Evolutionary conservation across 2,113 vertebrate genomes (phyloP).

Genomic region (Empidonax alnorum): DNA sequence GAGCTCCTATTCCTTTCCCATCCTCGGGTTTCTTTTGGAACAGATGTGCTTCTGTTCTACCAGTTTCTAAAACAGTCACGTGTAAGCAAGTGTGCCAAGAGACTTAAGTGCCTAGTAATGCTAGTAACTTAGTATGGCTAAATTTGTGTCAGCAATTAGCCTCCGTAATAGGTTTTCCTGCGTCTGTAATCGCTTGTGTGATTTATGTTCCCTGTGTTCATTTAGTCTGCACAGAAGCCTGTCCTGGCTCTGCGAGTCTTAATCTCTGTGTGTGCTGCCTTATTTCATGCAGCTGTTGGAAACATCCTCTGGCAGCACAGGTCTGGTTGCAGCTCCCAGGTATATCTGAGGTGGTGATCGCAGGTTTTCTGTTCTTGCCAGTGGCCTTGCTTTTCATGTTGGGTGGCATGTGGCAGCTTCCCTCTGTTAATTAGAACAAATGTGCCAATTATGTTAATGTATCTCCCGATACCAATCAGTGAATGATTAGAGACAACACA

Average conservation of each 20-base stretch:
- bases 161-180: conserved; percentile 82
- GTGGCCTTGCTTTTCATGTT: conserved; percentile 75
- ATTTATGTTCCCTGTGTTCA: conserved; percentile 80
- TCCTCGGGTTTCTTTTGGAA: background rate
- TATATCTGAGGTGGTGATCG: background rate
- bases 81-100: conserved; percentile 54
- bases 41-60: background rate
- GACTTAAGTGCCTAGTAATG: conserved; percentile 77
- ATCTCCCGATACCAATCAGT: conserved; percentile 89
- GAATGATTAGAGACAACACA: conserved; percentile 85
- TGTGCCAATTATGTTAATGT: conserved; percentile 91
- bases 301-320: background rate
- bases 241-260: background rate
- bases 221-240: conserved; percentile 51
- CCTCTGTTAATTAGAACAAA: conserved; percentile 91
- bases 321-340: background rate
- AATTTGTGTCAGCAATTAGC: conserved; percentile 86
- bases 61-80: conserved; percentile 28
- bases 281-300: background rate
- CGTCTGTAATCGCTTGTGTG: conserved; percentile 81
- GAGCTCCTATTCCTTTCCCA: background rate
- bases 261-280: background rate
- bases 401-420: conserved; percentile 88
- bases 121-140: conserved; percentile 78
- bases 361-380: conserved; percentile 28